These are phyloP conservation scores for Cyanistes caeruleus DNA, from an alignment of 2,113 vertebrate genomes.

Conservation along the genomic window DNA sequence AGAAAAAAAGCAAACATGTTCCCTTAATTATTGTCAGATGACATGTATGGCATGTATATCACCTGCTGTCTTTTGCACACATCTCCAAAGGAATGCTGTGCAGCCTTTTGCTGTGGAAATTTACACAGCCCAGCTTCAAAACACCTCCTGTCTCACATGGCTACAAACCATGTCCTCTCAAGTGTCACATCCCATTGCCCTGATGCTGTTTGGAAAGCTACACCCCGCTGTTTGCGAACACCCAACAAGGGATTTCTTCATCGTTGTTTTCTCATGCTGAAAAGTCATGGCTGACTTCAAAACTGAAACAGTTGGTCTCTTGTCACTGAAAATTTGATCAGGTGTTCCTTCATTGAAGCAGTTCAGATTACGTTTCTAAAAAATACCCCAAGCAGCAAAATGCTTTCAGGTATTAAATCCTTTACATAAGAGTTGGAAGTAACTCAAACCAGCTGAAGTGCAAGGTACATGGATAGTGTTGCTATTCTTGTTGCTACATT, in stretches of 20 bases:
- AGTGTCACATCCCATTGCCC: background rate
- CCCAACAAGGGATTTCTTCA: background rate
- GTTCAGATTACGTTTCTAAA: slow-evolving; percentile 58
- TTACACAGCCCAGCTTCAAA: background rate
- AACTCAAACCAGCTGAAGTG: slow-evolving; percentile 65
- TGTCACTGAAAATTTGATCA: slow-evolving; percentile 47
- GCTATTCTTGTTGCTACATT: background rate
- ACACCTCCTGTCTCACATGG: background rate
- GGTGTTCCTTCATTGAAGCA: background rate
- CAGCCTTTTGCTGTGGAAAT: background rate
- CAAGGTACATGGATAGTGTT: background rate
- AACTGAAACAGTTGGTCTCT: slow-evolving; percentile 10
- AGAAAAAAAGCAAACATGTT: background rate
- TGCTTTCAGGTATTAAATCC: slow-evolving; percentile 64
- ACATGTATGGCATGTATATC: background rate
- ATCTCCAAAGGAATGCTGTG: background rate
- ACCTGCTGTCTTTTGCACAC: background rate
- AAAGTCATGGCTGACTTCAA: slow-evolving; percentile 35
- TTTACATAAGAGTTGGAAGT: slow-evolving; percentile 58
- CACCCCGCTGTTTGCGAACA: background rate
- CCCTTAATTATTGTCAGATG: background rate
- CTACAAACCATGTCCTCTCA: background rate
- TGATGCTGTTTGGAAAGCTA: background rate
- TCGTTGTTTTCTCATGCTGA: slow-evolving; percentile 4
- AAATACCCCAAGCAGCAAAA: slow-evolving; percentile 57